phyloP scores from a whole-genome alignment of 2,797 vertebrate genomes.

The Pantherophis vulpinus region DNA sequence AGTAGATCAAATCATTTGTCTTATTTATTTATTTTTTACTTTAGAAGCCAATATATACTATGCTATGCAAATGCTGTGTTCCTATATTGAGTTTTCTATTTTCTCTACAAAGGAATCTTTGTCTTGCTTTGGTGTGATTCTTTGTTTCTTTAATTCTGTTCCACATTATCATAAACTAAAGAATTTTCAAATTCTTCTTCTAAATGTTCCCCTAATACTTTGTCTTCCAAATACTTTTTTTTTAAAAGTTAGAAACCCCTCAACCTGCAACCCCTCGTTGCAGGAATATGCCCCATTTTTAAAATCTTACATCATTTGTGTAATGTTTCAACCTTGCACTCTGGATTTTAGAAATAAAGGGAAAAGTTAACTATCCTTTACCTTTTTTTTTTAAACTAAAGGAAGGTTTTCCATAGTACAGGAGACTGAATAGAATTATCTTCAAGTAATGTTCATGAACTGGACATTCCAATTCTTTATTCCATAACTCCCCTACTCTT shows the following conservation, averaged over 20 bases:
- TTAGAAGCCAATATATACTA: not conserved
- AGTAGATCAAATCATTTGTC: not conserved
- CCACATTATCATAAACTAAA: not conserved
- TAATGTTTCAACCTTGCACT: not conserved
- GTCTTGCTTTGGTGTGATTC: not conserved
- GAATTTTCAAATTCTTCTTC: not conserved
- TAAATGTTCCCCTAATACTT: not conserved
- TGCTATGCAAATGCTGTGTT: not conserved
- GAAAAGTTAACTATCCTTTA: not conserved
- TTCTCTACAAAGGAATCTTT: not conserved
- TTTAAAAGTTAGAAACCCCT: not conserved
- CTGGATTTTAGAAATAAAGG: not conserved
- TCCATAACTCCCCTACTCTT: too few relatives aligned
- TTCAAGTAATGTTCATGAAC: too few relatives aligned
- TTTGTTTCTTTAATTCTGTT: not conserved
- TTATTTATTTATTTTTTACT: not conserved
- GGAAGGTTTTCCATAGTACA: too few relatives aligned
- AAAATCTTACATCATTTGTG: not conserved
- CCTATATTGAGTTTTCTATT: not conserved
- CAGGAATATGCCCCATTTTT: not conserved
- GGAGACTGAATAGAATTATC: too few relatives aligned
- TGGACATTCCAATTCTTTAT: too few relatives aligned
- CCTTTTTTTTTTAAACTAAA: not conserved
- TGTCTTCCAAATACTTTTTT: not conserved
- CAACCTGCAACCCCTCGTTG: not conserved